Base-by-base conservation (phyloP, 1,140 invertebrate species). In the Drosophila sulfurigaster region DNA sequence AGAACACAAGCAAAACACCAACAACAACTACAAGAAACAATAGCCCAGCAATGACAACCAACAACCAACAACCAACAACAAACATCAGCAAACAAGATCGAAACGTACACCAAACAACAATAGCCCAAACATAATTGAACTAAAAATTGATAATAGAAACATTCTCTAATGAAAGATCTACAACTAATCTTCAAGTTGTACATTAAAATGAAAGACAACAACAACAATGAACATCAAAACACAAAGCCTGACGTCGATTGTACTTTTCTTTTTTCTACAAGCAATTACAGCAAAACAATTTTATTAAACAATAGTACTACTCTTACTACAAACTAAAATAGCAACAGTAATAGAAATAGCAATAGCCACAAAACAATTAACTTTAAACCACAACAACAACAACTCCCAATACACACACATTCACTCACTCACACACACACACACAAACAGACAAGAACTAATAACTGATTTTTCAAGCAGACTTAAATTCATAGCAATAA, bases 211-310 rank as follows among this genome's bases (percentile, higher is more conserved):
- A 65, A 52, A 76, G 62, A 75, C 62, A 56, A 81, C 75, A 64
- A 74, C 30, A 63, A 63, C 49, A 68, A 62, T 62, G 66, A 69
- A 66, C 46, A 58, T 78, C 75, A 74, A 69, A 60, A 62, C 45
- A 69, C 64, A 75, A 81, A 90, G 91, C 91, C 91, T 85, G 83
- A 83, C 87, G 91, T 92, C 91, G 91, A 92, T 92, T 92, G 91
- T 92, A 88, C 69, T 88, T 91, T 85, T 91, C 81, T 91, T 91
- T 91, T 87, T 88, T 88, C 83, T 83, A 88, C 78, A 63, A 79
- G 56, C 80, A 74, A 71, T 69, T 79, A 81, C 74, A 81, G 77
- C 46, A 66, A 25, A 79, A 46, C 74, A 85, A 78, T 88, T 83
- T 83, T 72, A 87, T 83, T 87, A 83, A 87, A 88, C 83, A 87